Percentiles rank a stretch among this genome's conserved stretches.
Conservation (phyloP, 2,797 vertebrate species). For the Myiotriccus ornatus region DNA sequence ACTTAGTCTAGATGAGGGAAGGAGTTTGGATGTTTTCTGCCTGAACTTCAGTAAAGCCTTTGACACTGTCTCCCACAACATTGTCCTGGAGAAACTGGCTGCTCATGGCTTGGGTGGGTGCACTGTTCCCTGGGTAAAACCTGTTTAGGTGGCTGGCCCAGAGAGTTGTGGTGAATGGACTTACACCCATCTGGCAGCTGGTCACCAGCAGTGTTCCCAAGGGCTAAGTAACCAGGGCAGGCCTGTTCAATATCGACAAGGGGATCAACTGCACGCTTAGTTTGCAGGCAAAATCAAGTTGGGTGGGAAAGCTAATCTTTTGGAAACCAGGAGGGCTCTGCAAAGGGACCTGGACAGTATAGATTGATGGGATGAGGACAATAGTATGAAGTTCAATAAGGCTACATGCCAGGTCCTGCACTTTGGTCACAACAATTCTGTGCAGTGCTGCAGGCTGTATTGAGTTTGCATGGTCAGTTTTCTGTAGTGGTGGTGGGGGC, state of each 20-base stretch:
- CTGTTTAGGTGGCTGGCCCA: neutral
- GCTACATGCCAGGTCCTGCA: too few relatives aligned
- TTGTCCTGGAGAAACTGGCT: neutral
- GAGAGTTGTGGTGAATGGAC: neutral
- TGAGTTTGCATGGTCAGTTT: neutral
- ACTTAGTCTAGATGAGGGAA: neutral
- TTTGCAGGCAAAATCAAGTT: neutral
- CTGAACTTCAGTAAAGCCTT: neutral
- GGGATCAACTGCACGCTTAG: neutral
- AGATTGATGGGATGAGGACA: neutral
- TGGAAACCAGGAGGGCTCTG: neutral
- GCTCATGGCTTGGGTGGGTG: neutral
- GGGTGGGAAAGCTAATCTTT: neutral
- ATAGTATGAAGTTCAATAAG: neutral
- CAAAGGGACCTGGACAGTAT: neutral
- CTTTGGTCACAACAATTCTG: neutral
- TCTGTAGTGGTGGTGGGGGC: neutral
- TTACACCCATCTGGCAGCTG: neutral
- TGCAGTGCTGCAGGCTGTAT: neutral
- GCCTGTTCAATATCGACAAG: neutral
- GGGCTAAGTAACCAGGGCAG: neutral
- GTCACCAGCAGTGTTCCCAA: neutral
- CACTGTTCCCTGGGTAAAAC: neutral
- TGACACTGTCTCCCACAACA: fast-evolving
- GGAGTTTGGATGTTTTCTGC: neutral